Conservation (phyloP, 2,797 vertebrate genomes). For the Adelosebastes latens region DNA sequence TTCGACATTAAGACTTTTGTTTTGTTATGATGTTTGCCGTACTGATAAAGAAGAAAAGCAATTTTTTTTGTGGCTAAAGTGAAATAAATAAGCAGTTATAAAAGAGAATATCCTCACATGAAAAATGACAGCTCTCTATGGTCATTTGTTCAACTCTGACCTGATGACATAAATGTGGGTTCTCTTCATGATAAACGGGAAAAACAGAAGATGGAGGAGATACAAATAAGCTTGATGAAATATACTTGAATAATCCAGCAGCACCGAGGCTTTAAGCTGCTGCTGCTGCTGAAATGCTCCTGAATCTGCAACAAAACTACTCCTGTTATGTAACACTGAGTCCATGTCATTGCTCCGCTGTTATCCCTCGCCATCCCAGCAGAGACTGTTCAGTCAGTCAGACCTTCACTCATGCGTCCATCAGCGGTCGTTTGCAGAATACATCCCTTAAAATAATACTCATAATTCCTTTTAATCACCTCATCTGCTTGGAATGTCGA, state of each 20-base stretch:
- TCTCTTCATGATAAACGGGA: neutral
- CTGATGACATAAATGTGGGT: neutral
- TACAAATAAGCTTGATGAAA: constrained; percentile 25
- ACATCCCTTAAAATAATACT: neutral
- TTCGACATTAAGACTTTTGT: neutral
- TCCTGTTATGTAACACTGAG: constrained; percentile 60
- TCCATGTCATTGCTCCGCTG: neutral
- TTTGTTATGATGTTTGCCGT: neutral
- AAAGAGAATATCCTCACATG: neutral
- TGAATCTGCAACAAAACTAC: constrained; percentile 42
- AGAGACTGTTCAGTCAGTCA: neutral
- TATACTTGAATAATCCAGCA: constrained; percentile 51
- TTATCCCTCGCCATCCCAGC: constrained; percentile 13
- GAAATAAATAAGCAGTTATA: neutral
- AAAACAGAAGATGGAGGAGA: neutral
- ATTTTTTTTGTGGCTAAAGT: neutral
- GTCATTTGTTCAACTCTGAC: neutral
- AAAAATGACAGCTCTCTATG: neutral
- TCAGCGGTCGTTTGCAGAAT: neutral
- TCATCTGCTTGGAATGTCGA: neutral
- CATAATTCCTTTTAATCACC: neutral
- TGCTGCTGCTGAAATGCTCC: constrained; percentile 42
- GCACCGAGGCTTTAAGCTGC: constrained; percentile 31
- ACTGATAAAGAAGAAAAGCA: neutral
- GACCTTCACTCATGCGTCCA: neutral